These are phyloP conservation scores for mouse (Mus musculus) DNA, from an alignment of 2,113 vertebrate species.

Conservation along the genomic window GRCm39 chr6:82396501-82397000, in stretches of 20 bases:
- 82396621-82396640: background rate
- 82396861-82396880: background rate
- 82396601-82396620: too few species aligned
- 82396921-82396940: background rate
- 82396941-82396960: background rate
- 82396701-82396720: background rate
- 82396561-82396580: background rate
- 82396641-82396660: constrained; percentile 13
- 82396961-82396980: background rate
- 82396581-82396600: too few species aligned
- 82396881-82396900: background rate
- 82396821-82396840: background rate
- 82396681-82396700: background rate
- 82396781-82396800: background rate
- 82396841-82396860: background rate
- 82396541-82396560: background rate
- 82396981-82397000: background rate
- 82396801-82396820: background rate
- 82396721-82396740: background rate
- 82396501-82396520: background rate
- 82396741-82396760: background rate
- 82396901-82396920: background rate
- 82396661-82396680: background rate
- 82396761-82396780: background rate
- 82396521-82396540: background rate